phyloP scores from a whole-genome alignment of 2,888 invertebrate species.

The Gortyna flavago region DNA sequence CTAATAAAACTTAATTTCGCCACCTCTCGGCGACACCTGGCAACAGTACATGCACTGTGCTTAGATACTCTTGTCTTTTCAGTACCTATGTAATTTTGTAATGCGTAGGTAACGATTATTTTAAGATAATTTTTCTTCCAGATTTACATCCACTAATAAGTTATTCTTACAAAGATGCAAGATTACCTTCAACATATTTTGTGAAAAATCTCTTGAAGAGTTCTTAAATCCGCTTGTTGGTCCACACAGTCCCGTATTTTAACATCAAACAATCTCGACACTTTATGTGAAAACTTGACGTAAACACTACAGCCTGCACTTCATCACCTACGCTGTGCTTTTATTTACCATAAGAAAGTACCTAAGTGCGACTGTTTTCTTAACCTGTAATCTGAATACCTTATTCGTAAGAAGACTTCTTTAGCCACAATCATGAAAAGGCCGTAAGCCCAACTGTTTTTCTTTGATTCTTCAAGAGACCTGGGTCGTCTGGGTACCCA shows the following conservation, averaged over 20 bases:
- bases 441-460: not conserved
- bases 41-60: too few relatives aligned
- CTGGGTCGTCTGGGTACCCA: not conserved
- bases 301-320: slow-evolving; percentile 12
- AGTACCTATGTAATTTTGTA: too few relatives aligned
- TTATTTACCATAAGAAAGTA: not conserved
- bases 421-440: not conserved
- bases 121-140: too few relatives aligned
- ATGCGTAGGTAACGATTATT: too few relatives aligned
- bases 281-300: slow-evolving; percentile 18
- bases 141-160: too few relatives aligned
- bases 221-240: not conserved
- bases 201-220: not conserved
- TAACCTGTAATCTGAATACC: not conserved
- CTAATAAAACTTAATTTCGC: too few relatives aligned
- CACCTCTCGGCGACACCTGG: too few relatives aligned
- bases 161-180: not conserved
- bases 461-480: not conserved
- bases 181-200: not conserved
- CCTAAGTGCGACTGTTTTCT: not conserved
- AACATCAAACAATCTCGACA: slow-evolving; percentile 10
- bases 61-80: too few relatives aligned
- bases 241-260: not conserved
- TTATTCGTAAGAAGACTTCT: not conserved
- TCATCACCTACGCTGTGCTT: not conserved